Percentiles rank a stretch among this genome's conserved stretches.
These are phyloP conservation scores for Noctua fimbriata DNA, from an alignment of 2,888 invertebrate genomes.

Conservation along the genomic window DNA sequence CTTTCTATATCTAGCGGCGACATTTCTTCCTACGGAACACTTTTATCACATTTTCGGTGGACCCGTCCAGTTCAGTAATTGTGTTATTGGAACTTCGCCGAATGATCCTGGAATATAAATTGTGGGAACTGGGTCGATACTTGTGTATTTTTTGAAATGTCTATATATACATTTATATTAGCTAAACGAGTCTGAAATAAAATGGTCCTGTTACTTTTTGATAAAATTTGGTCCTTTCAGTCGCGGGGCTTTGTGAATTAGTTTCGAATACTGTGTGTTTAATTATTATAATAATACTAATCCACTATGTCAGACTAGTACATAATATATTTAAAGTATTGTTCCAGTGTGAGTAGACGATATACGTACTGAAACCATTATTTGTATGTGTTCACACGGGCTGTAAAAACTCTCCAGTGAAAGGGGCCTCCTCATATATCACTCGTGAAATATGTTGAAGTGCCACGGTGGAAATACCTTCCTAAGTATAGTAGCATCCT, in stretches of 20 bases:
- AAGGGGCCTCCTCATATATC: constrained; percentile 37
- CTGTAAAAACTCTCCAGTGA: constrained; percentile 37
- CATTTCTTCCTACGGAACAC: constrained; percentile 37
- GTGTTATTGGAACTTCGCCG: constrained; percentile 57
- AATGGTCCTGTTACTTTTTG: neutral
- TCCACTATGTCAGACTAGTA: neutral
- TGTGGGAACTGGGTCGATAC: constrained; percentile 14
- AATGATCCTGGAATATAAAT: constrained; percentile 60
- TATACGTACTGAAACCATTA: constrained; percentile 25
- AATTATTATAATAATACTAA: neutral
- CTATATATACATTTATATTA: neutral
- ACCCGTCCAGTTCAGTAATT: constrained; percentile 53
- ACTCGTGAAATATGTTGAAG: constrained; percentile 45
- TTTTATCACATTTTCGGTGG: constrained; percentile 42
- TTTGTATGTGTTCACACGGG: constrained; percentile 21
- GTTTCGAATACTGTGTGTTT: neutral
- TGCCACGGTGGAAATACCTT: constrained; percentile 36
- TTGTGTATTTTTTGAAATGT: constrained; percentile 29
- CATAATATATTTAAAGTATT: neutral
- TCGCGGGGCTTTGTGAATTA: neutral
- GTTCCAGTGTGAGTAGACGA: neutral
- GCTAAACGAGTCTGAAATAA: neutral
- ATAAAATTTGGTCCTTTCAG: constrained; percentile 4
- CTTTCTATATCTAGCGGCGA: constrained; percentile 9
- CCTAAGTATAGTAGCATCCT: neutral